Base-by-base conservation (phyloP, 2,113 vertebrate genomes). In the Dasyurus viverrinus region DNA sequence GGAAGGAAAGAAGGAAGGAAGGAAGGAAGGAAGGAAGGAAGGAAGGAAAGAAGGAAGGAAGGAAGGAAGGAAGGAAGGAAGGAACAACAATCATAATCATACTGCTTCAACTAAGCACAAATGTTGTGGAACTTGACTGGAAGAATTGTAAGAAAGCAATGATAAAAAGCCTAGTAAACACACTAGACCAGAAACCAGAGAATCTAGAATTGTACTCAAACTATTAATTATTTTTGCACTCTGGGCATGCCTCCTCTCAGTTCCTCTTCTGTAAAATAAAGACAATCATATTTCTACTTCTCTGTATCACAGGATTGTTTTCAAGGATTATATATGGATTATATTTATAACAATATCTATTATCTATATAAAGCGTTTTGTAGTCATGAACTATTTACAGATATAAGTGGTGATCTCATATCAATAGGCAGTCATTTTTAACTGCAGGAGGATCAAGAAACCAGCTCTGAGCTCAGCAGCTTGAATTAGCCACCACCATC, bases 401-500 rank as follows among this genome's bases (percentile, higher is more conserved):
- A 76, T 76, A 76, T 76, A 55, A 55, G 30, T 76, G n/a, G n/a
- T 76, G 60, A 76, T n/a, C 12, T 76, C 60, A 76, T 76, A n/a
- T 1, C 36, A 76, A 76, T n/a, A 76, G 30, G 5, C 30, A 76
- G 7, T n/a, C 57, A 60, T n/a, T 76, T 7, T 54, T 90, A 53
- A 19, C 53, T 96, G 90, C 55, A 89, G 92, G 46, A 50, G 54
- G 53, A 94, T 55, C n/a, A 52, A 68, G 12, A 94, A 96, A 16
- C 27, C 60, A 76, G 0, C 0, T 93, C 46, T 94, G 23, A 92
- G 19, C 42, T 84, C 1, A 92, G 90, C 93, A 42, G 8, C 91
- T 27, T 76, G 36, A 96, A 97, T 91, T 96, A 92, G 50, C 68
- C 68, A 12, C 53, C 25, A 92, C 54, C 23, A 55, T 27, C 90